Conservation (phyloP, 2,888 invertebrate genomes). For the Microchrysa polita region DNA sequence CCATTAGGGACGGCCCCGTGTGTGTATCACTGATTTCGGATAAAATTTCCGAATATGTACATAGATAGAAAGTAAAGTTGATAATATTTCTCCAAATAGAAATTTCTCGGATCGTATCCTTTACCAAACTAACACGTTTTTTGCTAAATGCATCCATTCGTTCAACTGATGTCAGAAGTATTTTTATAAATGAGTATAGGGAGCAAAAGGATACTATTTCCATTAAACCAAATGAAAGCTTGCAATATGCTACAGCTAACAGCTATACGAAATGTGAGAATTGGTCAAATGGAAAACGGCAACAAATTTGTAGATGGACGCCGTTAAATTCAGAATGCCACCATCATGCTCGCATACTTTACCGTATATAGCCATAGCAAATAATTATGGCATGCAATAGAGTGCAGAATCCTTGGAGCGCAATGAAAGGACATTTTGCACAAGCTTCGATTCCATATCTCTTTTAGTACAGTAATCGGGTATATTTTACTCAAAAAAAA, state of each 20-base stretch:
- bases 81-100: not conserved
- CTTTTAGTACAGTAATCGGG: too few species aligned
- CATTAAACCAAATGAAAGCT: conserved; percentile 4
- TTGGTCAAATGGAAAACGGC: conserved; percentile 6
- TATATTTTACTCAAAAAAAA: too few species aligned
- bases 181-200: not conserved
- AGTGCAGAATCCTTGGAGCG: not conserved
- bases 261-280: conserved; percentile 2
- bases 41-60: not conserved
- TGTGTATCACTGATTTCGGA: not conserved
- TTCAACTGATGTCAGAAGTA: not conserved
- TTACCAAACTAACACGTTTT: too few species aligned
- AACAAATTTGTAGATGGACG: conserved; percentile 7
- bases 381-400: conserved; percentile 7
- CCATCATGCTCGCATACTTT: not conserved
- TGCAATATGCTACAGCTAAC: not conserved
- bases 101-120: not conserved
- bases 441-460: too few species aligned
- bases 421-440: not conserved
- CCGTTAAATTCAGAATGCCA: not conserved
- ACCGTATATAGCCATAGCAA: too few species aligned
- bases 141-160: not conserved
- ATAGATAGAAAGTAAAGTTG: not conserved
- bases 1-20: not conserved
- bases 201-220: conserved; percentile 1